Percentiles rank a stretch among this genome's conserved stretches.
These are phyloP conservation scores for Hybos culiciformis DNA, from an alignment of 2,888 invertebrate species.

Conservation along the genomic window DNA sequence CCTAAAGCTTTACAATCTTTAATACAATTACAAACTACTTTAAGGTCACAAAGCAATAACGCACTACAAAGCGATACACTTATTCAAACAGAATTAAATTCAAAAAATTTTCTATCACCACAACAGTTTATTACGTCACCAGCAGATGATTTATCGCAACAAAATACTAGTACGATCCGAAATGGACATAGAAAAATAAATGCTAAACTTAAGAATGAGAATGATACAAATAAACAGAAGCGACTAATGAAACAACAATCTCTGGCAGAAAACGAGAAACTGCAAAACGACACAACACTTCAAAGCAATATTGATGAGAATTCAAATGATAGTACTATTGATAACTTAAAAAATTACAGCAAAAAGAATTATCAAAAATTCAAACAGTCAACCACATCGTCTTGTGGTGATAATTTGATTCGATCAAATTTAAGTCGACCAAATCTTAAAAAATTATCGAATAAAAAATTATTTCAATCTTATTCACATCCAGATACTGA, in stretches of 20 bases:
- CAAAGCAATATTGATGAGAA: neutral
- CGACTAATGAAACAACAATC: neutral
- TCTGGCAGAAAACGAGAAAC: neutral
- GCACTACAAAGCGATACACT: too few relatives aligned
- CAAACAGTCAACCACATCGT: constrained; percentile 10
- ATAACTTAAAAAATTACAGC: too few relatives aligned
- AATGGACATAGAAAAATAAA: too few relatives aligned
- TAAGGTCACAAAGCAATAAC: neutral
- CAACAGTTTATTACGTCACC: too few relatives aligned
- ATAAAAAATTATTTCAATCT: constrained; percentile 21
- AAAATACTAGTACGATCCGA: too few relatives aligned
- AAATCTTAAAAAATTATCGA: constrained; percentile 14
- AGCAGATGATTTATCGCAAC: too few relatives aligned
- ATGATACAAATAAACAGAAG: too few relatives aligned
- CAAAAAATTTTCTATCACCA: too few relatives aligned
- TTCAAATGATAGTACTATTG: neutral
- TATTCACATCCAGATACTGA: constrained; percentile 28
- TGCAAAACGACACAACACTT: neutral
- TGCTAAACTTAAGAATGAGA: too few relatives aligned
- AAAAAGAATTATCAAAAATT: constrained; percentile 13
- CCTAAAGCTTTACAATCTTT: constrained; percentile 3
- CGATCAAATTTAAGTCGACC: constrained; percentile 1
- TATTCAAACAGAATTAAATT: too few relatives aligned
- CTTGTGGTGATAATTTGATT: constrained; percentile 7
- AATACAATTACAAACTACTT: neutral